Evolutionary conservation across 2,888 invertebrate genomes (phyloP).

Genomic region (Luperina testacea): DNA sequence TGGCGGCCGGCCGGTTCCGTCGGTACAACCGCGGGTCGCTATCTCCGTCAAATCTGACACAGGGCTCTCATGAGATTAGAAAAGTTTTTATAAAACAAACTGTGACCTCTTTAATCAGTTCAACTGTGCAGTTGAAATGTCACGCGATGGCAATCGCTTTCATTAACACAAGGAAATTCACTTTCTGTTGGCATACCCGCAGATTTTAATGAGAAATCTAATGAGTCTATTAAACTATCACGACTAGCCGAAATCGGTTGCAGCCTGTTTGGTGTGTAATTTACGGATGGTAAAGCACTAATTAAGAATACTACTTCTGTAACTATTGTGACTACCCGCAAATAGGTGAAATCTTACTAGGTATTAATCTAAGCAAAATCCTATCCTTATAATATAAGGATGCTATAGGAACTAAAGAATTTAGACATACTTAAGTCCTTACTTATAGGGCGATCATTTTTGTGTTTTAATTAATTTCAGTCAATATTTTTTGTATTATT

Average conservation of each 20-base stretch:
- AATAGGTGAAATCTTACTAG: constrained; percentile 1
- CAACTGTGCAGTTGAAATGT: constrained; percentile 61
- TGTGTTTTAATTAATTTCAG: background rate
- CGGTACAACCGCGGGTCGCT: constrained; percentile 72
- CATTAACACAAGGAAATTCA: constrained; percentile 53
- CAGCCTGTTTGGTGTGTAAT: constrained; percentile 18
- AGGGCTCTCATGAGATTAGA: constrained; percentile 71
- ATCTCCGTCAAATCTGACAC: constrained; percentile 80
- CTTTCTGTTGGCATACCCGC: constrained; percentile 47
- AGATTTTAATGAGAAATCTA: constrained; percentile 55
- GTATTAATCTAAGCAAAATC: background rate
- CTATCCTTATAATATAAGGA: too few relatives aligned
- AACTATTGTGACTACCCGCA: background rate
- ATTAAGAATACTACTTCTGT: constrained; percentile 17
- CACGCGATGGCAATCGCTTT: constrained; percentile 59
- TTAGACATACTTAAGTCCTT: background rate
- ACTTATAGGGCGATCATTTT: background rate
- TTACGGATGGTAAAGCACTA: constrained; percentile 12
- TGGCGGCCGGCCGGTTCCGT: constrained; percentile 87
- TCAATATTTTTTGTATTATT: background rate
- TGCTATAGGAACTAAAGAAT: background rate
- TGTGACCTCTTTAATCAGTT: constrained; percentile 66
- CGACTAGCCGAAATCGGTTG: constrained; percentile 44
- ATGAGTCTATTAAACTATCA: constrained; percentile 58
- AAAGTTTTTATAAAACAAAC: constrained; percentile 65